Percentiles rank a stretch among this genome's conserved stretches.
These are phyloP conservation scores for fruit fly (Drosophila melanogaster) DNA, from an alignment of 1,140 invertebrate species.

Conservation along the genomic window DNA sequence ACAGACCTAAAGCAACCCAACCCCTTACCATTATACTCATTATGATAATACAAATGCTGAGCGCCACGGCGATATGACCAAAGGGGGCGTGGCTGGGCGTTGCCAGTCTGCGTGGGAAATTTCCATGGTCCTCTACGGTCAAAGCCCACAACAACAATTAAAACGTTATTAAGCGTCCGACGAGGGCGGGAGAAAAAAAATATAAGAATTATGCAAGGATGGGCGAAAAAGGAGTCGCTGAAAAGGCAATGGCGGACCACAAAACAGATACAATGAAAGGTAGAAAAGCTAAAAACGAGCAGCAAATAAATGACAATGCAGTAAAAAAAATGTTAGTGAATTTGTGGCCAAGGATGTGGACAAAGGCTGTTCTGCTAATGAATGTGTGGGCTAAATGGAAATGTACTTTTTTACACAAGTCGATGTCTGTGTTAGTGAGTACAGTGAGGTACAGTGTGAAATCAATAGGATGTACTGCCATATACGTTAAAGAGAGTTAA, in stretches of 20 bases:
- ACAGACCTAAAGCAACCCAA: conserved; percentile 22
- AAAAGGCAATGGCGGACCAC: conserved; percentile 19
- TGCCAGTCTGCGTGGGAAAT: conserved; percentile 48
- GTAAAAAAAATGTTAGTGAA: conserved; percentile 43
- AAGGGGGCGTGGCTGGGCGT: conserved; percentile 1
- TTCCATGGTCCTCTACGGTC: conserved; percentile 55
- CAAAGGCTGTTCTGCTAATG: conserved; percentile 27
- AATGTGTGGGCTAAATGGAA: conserved; percentile 19
- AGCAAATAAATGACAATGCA: conserved; percentile 52
- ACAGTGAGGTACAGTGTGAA: conserved; percentile 2
- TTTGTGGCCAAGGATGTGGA: conserved; percentile 42
- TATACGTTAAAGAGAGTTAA: no score
- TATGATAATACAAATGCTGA: conserved; percentile 78
- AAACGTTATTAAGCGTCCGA: conserved; percentile 77
- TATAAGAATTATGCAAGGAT: conserved; percentile 68
- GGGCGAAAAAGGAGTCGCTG: conserved; percentile 10
- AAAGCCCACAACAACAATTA: conserved; percentile 81
- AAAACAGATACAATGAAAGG: conserved; percentile 58
- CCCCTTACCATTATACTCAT: conserved; percentile 53
- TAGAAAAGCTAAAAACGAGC: conserved; percentile 38
- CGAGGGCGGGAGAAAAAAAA: conserved; percentile 3
- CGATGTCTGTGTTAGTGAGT: background rate
- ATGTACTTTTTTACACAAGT: conserved; percentile 2
- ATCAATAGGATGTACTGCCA: conserved; percentile 4
- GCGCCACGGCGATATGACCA: conserved; percentile 16